Evolutionary conservation across 2,888 invertebrate genomes (phyloP).

Genomic region (Mesoligia furuncula): DNA sequence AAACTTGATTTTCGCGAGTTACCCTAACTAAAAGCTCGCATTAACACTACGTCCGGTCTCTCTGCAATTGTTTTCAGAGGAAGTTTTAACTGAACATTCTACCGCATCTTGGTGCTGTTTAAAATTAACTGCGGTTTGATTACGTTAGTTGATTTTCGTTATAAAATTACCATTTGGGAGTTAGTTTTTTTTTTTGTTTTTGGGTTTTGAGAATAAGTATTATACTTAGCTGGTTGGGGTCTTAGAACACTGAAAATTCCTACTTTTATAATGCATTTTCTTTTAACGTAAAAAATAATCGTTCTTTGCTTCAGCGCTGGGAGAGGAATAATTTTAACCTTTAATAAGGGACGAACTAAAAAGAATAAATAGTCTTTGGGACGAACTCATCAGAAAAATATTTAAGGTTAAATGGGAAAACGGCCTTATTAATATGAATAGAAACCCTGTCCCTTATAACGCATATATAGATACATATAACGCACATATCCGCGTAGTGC

Average conservation of each 20-base stretch:
- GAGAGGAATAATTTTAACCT: not conserved
- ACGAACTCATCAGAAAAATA: constrained; percentile 33
- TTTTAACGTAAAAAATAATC: not conserved
- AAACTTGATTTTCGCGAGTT: too few species aligned
- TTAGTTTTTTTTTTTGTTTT: too few species aligned
- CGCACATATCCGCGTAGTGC: not conserved
- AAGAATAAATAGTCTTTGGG: not conserved
- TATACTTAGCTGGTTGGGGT: not conserved
- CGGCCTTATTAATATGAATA: not conserved
- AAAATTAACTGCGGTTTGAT: constrained; percentile 6
- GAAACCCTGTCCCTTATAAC: not conserved
- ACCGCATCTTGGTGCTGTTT: not conserved
- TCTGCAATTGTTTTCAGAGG: constrained; percentile 2
- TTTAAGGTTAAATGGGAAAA: not conserved
- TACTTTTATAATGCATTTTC: not conserved
- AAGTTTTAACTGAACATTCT: constrained; percentile 15
- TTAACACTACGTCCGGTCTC: not conserved
- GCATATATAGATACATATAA: not conserved
- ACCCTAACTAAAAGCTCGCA: constrained; percentile 9
- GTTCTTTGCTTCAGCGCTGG: not conserved
- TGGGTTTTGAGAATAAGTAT: too few species aligned
- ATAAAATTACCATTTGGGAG: constrained; percentile 22
- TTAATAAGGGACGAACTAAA: constrained; percentile 44
- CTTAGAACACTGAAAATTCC: not conserved
- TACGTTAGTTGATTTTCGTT: not conserved